A percentile compares a stretch with the other conserved stretches of the same genome.
phyloP scores from a whole-genome alignment of 2,113 vertebrate genomes.

The Triplophysa dalaica region DNA sequence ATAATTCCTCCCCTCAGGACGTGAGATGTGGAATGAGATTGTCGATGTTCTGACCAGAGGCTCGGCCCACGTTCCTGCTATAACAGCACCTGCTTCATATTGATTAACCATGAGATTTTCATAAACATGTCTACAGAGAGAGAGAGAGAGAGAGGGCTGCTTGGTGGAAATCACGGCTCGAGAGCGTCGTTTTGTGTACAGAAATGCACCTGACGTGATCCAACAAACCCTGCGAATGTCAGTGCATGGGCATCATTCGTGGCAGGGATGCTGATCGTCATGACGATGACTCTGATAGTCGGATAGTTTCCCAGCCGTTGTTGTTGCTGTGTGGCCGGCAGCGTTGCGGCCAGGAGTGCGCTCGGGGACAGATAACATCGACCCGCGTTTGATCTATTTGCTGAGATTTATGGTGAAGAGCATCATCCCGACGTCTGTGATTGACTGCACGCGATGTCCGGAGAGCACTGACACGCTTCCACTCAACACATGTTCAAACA shows the following conservation, averaged over 20 bases:
- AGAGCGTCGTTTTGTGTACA: constrained; percentile 31
- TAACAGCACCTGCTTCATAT: constrained; percentile 18
- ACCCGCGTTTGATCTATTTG: not conserved
- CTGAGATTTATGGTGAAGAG: not conserved
- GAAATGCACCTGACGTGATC: constrained; percentile 32
- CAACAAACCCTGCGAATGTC: not conserved
- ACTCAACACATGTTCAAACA: no score
- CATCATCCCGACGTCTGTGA: no score
- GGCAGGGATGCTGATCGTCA: not conserved
- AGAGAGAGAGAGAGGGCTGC: constrained; percentile 40
- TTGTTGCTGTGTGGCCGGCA: not conserved
- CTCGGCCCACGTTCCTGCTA: not conserved
- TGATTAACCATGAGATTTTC: not conserved
- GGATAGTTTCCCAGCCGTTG: not conserved
- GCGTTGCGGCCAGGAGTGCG: not conserved
- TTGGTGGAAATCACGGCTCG: constrained; percentile 54
- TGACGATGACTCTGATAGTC: no score
- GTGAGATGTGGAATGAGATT: constrained; percentile 14
- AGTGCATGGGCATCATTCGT: not conserved
- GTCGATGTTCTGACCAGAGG: constrained; percentile 7
- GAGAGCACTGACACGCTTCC: no score
- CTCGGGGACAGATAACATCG: constrained; percentile 19
- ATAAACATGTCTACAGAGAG: constrained; percentile 29
- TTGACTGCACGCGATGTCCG: no score
- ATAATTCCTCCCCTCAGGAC: constrained; percentile 8